A percentile compares a stretch with the other conserved stretches of the same genome.
phyloP scores from a whole-genome alignment of 2,113 vertebrate genomes.

The Clarias macrocephalus region DNA sequence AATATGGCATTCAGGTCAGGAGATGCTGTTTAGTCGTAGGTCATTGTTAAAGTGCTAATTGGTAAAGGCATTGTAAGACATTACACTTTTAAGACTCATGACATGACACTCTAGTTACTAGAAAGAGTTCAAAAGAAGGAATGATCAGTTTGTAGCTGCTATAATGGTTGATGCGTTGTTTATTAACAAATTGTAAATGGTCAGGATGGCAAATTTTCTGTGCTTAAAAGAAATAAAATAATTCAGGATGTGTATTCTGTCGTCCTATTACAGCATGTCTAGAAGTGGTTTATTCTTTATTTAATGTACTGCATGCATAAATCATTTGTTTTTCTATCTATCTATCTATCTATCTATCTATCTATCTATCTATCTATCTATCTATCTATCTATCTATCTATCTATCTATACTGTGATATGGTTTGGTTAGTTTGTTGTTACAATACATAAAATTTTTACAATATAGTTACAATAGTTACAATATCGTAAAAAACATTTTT shows the following conservation, averaged over 20 bases:
- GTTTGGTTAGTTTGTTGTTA: too few relatives aligned
- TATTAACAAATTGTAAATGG: neutral
- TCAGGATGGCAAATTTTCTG: neutral
- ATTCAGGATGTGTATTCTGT: neutral
- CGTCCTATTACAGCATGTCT: neutral
- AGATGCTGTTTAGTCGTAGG: neutral
- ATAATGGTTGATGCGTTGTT: neutral
- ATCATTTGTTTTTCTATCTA: neutral
- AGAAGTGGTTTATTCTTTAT: neutral
- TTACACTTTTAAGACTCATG: neutral
- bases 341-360: too few relatives aligned
- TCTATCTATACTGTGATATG: too few relatives aligned
- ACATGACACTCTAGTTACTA: neutral
- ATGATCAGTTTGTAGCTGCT: neutral
- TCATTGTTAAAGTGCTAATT: neutral
- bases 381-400: too few relatives aligned
- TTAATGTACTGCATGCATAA: slow-evolving; percentile 32
- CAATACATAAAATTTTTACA: too few relatives aligned
- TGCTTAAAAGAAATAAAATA: neutral
- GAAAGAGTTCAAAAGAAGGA: neutral
- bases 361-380: too few relatives aligned
- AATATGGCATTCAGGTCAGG: too few relatives aligned
- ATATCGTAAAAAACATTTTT: too few relatives aligned
- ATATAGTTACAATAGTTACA: too few relatives aligned
- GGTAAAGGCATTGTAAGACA: too few relatives aligned